Base-by-base conservation (phyloP, 2,888 invertebrate species). In the Himalopsyche anomala region DNA sequence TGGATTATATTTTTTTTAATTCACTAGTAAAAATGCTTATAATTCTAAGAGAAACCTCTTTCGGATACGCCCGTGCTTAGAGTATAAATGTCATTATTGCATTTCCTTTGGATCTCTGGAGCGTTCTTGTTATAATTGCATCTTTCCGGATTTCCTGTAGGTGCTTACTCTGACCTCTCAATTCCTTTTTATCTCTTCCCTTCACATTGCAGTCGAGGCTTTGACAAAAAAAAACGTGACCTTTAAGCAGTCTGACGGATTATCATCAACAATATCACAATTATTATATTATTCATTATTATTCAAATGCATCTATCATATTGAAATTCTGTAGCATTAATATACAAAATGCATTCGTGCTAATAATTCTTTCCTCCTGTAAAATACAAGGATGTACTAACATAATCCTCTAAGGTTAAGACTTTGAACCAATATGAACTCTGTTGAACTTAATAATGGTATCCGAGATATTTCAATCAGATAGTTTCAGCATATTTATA, bases 71-170 rank as follows among this genome's bases (percentile, higher is more conserved):
- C 28, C 19, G 9, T 62, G 62, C 8, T 62, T 15, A 62, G 4
- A 15, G 62, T 19, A 62, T 62, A 62, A 19, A 62, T 62, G 11
- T 62, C 28, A 51, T 51, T 51, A 51, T 51, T 51, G 51, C 51
- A 38, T 74, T 74, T 74, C 38, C 36, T 12, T 74, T 74, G 36
- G 38, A 74, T 12, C 36, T 74, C 4, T 12, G 74, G 36, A 36
- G 74, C 38, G 15, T 38, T 74, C 74, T 74, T 74, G 11, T 36
- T 36, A 74, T 74, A 74, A 74, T 36, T 28, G 74, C 74, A 74
- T 38, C 74, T 74, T 74, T 36, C 74, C 74, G 74, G 74, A 74
- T 74, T 15, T 74, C 74, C 74, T 74, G 74, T 74, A 36, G 28
- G 36, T 15, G 15, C 74, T 74, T 74, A 15, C 38, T 74, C 38